These are phyloP conservation scores for Poecilobothrus nobilitatus DNA, from an alignment of 2,888 invertebrate genomes.

Conservation along the genomic window DNA sequence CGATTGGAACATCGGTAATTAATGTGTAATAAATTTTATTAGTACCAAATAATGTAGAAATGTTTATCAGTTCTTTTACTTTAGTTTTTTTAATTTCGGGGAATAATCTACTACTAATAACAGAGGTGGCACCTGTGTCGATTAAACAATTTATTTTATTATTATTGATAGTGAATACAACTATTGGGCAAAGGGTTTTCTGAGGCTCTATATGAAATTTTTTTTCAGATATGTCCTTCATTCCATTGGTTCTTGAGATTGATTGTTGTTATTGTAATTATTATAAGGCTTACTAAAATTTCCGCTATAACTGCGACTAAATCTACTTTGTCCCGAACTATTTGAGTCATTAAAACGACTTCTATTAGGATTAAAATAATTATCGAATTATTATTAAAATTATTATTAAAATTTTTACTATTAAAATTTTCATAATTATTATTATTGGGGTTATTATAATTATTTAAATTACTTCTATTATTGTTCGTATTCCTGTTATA, in stretches of 20 bases:
- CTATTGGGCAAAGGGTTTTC: conserved; percentile 12
- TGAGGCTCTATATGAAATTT: conserved; percentile 11
- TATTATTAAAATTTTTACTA: background rate
- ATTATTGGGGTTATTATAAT: background rate
- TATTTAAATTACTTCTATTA: background rate
- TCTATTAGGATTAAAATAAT: background rate
- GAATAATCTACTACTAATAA: background rate
- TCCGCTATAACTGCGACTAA: no score
- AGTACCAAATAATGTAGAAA: conserved; percentile 2
- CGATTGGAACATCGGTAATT: conserved; percentile 5
- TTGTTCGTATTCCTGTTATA: background rate
- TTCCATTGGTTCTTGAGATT: background rate
- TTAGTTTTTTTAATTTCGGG: background rate
- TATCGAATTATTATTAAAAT: background rate
- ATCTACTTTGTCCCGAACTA: no score
- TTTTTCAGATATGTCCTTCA: background rate
- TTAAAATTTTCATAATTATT: background rate
- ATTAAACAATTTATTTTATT: conserved; percentile 8
- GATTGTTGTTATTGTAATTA: background rate
- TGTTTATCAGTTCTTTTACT: conserved; percentile 7
- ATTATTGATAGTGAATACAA: conserved; percentile 8
- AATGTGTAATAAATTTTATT: conserved; percentile 1
- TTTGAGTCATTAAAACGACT: background rate
- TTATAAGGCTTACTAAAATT: background rate
- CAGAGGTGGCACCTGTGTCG: conserved; percentile 7